Base-by-base conservation (phyloP, 2,797 vertebrate genomes). In the Lindbergichthys nudifrons region DNA sequence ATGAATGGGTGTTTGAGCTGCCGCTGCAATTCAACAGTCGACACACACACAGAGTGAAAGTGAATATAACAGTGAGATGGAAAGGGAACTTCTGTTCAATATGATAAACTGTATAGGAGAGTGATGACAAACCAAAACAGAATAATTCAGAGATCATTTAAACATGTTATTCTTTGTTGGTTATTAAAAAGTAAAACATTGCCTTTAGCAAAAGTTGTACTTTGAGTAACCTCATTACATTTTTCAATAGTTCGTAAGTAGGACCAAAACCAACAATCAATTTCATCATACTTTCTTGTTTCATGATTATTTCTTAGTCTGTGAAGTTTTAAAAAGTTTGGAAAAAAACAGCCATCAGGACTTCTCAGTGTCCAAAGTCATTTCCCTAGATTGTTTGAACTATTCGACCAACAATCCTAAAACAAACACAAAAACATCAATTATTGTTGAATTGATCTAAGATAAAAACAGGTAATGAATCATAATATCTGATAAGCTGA, bases 1-100 rank as follows among this genome's bases (percentile, higher is more conserved):
- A 97, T 92, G 72, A 97, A 98, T 61, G 96, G 96, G 86, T 98
- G 97, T 84, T 88, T 94, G 89, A 97, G 92, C 88, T 96, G 96
- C 82, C 91, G 91, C 96, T 98, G 95, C 87, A 91, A 89, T 61
- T 66, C 88, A 93, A 93, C 86, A 91, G 80, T 83, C 50, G 3
- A 65, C 51, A 64, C 61, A 81, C 43, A 73, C 23, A 76, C 61
- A 70, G 19, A 85, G 71, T 67, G 73, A 85, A 18, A 82, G 82
- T 87, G 83, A 84, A 70, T 23, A 48, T 48, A 70, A 74, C 21
- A 73, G 50, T 61, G 66, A 74, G 10, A 30, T 60, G 66, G n/a
- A 69, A 7, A 51, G 39, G 47, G 30, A 45, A 23, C 21, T 18
- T 56, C 21, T 18, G 58, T 21, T 62, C 15, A 23, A 47, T 45